Base-by-base conservation (phyloP, 2,113 vertebrate species). In the Trematocara marginatum region DNA sequence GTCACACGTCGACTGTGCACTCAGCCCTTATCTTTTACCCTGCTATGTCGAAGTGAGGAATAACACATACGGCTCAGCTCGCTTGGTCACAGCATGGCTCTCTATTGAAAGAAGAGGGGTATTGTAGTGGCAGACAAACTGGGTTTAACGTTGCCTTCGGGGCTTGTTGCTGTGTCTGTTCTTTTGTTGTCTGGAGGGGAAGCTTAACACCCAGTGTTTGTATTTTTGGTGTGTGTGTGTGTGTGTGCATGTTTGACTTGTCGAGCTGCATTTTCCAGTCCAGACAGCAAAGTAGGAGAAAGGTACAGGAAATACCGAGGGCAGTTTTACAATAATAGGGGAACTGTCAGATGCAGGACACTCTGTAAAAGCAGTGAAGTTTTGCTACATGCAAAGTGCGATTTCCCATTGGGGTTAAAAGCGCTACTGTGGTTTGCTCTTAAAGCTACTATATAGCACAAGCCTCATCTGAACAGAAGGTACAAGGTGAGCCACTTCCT, bases 91-190 rank as follows among this genome's bases (percentile, higher is more conserved):
- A 79, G 78, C 12, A 10, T 31, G 64, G 71, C 80, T 86, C 56
- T 86, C 45, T 51, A 47, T 81, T 86, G 86, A 79, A 83, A 90
- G 45, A 89, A 85, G 84, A 83, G 88, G 26, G 84, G 85, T 84
- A 85, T 89, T 86, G 83, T 89, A 66, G 83, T 76, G 80, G 84
- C 80, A 71, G 86, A 80, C 54, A 38, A 84, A 90, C 80, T 47
- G 87, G 81, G 83, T 85, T 93, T 83, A 88, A 93, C 90, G 90
- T 88, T 92, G 94, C 93, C 93, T 92, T 88, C 69, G 1, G 94
- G 94, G 93, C 90, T 90, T 89, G 90, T 92, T 90, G 84, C 92
- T 88, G 83, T 78, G 93, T 93, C 90, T 91, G 86, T 87, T 92
- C 89, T 92, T 93, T 92, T 93, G 90, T 92, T 92, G 90, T 94